A percentile compares a stretch with the other conserved stretches of the same genome.
phyloP scores from a whole-genome alignment of 1,140 invertebrate species.

The Leptestheria dahalacensis region DNA sequence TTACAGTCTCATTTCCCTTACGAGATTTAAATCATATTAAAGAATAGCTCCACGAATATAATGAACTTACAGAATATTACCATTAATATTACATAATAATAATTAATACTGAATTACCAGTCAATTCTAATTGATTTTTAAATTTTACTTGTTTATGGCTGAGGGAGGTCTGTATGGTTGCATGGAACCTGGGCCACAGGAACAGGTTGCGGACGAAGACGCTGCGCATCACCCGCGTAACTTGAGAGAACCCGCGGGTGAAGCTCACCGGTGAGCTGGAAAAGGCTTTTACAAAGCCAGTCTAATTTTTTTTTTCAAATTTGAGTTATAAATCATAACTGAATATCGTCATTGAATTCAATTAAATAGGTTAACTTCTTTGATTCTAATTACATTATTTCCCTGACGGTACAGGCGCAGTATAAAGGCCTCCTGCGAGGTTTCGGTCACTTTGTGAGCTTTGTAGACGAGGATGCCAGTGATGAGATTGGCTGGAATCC shows the following conservation, averaged over 20 bases:
- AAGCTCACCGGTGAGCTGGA: conserved; percentile 75
- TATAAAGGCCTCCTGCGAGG: conserved; percentile 88
- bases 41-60: too few species aligned
- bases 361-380: too few species aligned
- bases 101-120: too few species aligned
- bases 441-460: conserved; percentile 84
- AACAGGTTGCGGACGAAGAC: conserved; percentile 80
- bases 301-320: too few species aligned
- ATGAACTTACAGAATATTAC: too few species aligned
- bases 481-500: conserved; percentile 75
- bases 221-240: conserved; percentile 83
- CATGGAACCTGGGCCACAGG: conserved; percentile 79
- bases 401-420: conserved; percentile 71
- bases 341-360: too few species aligned
- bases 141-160: conserved; percentile 23
- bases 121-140: neutral
- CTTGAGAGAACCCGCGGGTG: conserved; percentile 69
- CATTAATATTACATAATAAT: too few species aligned
- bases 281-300: conserved; percentile 92
- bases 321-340: too few species aligned
- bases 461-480: conserved; percentile 76
- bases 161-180: conserved; percentile 36
- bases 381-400: conserved; percentile 69
- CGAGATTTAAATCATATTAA: too few species aligned
- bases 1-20: too few species aligned